phyloP scores from a whole-genome alignment of 2,888 invertebrate genomes.

The Laspeyria flexula region DNA sequence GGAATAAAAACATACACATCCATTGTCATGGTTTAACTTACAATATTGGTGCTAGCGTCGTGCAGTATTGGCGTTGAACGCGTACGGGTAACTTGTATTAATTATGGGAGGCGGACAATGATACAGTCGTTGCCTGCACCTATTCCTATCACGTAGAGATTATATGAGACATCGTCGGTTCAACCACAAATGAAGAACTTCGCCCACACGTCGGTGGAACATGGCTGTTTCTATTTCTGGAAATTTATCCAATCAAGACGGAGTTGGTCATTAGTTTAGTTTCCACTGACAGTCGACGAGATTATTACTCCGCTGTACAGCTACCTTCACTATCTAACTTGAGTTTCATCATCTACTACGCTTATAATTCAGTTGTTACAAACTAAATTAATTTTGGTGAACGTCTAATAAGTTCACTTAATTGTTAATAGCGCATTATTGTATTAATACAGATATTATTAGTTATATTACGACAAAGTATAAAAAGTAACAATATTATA shows the following conservation, averaged over 20 bases:
- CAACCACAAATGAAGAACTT: constrained; percentile 66
- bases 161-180: constrained; percentile 71
- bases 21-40: too few species aligned
- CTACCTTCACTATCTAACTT: neutral
- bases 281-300: constrained; percentile 32
- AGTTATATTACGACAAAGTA: too few species aligned
- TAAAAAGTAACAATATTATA: too few species aligned
- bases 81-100: constrained; percentile 28
- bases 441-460: too few species aligned
- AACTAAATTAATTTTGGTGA: neutral
- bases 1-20: too few species aligned
- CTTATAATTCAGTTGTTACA: neutral
- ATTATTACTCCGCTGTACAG: constrained; percentile 26
- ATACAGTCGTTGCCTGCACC: constrained; percentile 19
- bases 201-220: constrained; percentile 38
- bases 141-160: constrained; percentile 70
- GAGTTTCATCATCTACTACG: neutral
- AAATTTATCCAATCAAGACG: constrained; percentile 53
- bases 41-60: neutral
- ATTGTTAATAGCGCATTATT: too few species aligned
- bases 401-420: too few species aligned
- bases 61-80: constrained; percentile 5
- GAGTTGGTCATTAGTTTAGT: constrained; percentile 54
- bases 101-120: constrained; percentile 29
- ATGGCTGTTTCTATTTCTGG: constrained; percentile 52